These are phyloP conservation scores for Itoplectis maculator DNA, from an alignment of 2,888 invertebrate genomes.

Conservation along the genomic window DNA sequence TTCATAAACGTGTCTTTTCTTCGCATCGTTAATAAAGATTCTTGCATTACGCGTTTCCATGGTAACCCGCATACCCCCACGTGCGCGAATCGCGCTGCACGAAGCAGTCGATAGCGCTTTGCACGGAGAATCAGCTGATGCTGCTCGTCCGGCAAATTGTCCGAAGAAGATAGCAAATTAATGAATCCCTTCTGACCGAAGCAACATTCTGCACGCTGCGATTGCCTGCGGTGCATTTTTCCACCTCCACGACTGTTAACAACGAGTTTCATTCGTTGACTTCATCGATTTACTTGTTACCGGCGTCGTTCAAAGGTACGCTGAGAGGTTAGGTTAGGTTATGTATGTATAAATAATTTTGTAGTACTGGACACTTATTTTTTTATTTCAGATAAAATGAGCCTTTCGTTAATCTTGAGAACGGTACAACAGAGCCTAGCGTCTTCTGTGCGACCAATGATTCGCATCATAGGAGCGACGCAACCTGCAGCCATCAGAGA, in stretches of 20 bases:
- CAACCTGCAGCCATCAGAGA: background rate
- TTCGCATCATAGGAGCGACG: background rate
- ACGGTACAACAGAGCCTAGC: constrained; percentile 33
- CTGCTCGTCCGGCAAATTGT: background rate
- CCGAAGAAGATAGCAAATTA: background rate
- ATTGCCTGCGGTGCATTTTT: background rate
- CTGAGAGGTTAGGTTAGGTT: constrained; percentile 50
- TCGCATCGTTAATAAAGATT: background rate
- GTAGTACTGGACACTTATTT: no score
- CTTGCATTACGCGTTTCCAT: background rate
- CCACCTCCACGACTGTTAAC: background rate
- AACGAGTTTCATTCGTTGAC: constrained; percentile 3
- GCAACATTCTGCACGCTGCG: background rate
- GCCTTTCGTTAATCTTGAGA: constrained; percentile 48
- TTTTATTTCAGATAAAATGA: constrained; percentile 56
- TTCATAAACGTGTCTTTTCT: background rate
- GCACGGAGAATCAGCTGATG: constrained; percentile 17
- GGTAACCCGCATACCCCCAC: background rate
- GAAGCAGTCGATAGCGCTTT: background rate
- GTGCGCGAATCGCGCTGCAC: background rate
- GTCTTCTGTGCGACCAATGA: constrained; percentile 16
- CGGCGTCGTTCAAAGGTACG: constrained; percentile 41
- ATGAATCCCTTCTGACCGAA: background rate
- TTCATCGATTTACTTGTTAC: background rate
- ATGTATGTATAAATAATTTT: no score